phyloP scores from a whole-genome alignment of 2,888 invertebrate species.

The Noctua janthina region DNA sequence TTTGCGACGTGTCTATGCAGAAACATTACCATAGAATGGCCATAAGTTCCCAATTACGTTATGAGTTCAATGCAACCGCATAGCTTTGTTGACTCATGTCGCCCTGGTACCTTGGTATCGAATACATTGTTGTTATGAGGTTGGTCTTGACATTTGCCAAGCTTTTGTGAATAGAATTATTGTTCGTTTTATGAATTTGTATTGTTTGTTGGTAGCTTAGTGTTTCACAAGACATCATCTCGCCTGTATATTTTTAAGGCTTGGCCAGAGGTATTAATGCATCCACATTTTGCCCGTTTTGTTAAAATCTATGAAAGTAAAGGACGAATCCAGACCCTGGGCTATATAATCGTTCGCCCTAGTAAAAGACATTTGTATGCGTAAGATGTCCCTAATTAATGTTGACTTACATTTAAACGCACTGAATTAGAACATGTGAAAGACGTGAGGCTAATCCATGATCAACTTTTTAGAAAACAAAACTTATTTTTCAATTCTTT shows the following conservation, averaged over 20 bases:
- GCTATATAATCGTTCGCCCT: not conserved
- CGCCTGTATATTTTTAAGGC: not conserved
- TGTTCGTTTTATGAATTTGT: not conserved
- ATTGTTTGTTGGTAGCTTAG: not conserved
- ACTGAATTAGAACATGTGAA: not conserved
- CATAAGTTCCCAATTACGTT: constrained; percentile 53
- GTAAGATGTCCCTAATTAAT: not conserved
- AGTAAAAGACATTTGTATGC: not conserved
- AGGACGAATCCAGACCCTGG: not conserved
- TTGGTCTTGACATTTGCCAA: constrained; percentile 20
- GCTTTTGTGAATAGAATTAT: not conserved
- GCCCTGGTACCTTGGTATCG: constrained; percentile 32
- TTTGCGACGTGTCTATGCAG: constrained; percentile 20
- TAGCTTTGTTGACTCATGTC: constrained; percentile 44
- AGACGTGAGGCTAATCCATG: not conserved
- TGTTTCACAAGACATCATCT: not conserved
- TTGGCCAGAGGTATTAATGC: not conserved
- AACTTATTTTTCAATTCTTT: not conserved
- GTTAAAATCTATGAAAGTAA: not conserved
- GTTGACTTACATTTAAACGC: not conserved
- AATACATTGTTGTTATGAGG: not conserved
- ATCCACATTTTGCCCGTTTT: not conserved
- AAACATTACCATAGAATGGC: constrained; percentile 61
- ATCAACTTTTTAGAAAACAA: not conserved
- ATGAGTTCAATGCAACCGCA: constrained; percentile 52